phyloP scores from a whole-genome alignment of 2,797 vertebrate species.

The Tragopan temminckii region DNA sequence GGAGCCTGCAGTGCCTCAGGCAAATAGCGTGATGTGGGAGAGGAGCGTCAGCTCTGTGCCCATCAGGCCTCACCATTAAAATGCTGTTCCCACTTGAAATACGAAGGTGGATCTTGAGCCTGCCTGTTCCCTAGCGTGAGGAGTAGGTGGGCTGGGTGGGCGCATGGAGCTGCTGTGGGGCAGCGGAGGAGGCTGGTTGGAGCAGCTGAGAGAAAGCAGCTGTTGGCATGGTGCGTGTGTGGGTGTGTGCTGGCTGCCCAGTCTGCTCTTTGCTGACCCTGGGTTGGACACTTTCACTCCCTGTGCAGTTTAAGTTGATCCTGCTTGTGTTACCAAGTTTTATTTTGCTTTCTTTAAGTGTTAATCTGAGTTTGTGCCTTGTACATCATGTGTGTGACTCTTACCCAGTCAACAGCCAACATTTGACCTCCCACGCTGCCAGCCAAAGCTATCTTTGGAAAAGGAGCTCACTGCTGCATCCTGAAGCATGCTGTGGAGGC shows the following conservation, averaged over 20 bases:
- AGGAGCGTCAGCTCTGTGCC: neutral
- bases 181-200: fast-evolving
- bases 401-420: constrained; percentile 72
- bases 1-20: constrained; percentile 22
- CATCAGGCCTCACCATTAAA: constrained; percentile 18
- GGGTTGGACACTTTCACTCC: constrained; percentile 16
- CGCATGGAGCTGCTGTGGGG: neutral
- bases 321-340: constrained; percentile 64
- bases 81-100: neutral
- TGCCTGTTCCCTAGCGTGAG: neutral
- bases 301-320: constrained; percentile 62
- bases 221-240: neutral
- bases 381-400: constrained; percentile 48
- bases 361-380: constrained; percentile 60
- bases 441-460: constrained; percentile 11
- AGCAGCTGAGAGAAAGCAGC: constrained; percentile 22
- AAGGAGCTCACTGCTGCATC: neutral
- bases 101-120: neutral
- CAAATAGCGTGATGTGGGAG: neutral
- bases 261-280: neutral
- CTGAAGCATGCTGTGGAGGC: neutral
- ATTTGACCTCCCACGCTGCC: neutral
- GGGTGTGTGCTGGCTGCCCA: neutral
- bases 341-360: constrained; percentile 61
- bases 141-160: constrained; percentile 5